These are phyloP conservation scores for Congeria kusceri DNA, from an alignment of 2,888 invertebrate species.

Conservation along the genomic window DNA sequence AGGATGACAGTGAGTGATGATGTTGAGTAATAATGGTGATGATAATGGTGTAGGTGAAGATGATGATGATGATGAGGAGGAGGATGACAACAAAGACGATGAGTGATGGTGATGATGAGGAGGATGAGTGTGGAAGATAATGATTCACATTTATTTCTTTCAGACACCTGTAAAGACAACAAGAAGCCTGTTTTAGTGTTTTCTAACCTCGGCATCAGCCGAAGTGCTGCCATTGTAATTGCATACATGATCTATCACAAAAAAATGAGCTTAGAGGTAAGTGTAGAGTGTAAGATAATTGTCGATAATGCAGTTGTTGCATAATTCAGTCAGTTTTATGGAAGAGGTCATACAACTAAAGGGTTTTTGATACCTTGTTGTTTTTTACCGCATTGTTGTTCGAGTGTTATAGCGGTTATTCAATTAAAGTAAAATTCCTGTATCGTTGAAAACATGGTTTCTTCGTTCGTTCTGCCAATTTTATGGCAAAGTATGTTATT, in stretches of 20 bases:
- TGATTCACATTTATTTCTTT: too few relatives aligned
- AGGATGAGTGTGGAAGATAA: too few relatives aligned
- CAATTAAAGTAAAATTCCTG: neutral
- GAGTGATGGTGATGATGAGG: too few relatives aligned
- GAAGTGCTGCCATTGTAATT: conserved; percentile 80
- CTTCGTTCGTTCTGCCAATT: neutral
- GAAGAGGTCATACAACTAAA: too few relatives aligned
- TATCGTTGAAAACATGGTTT: neutral
- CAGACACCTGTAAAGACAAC: conserved; percentile 75
- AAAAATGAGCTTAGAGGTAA: conserved; percentile 29
- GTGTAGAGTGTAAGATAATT: neutral
- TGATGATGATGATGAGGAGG: too few relatives aligned
- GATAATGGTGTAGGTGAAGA: too few relatives aligned
- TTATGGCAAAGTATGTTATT: too few relatives aligned
- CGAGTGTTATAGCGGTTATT: neutral
- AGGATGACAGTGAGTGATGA: too few relatives aligned
- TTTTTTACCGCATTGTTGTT: neutral
- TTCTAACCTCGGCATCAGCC: conserved; percentile 82
- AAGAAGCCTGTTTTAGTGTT: conserved; percentile 81
- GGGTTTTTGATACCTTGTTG: neutral
- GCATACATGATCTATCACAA: conserved; percentile 82
- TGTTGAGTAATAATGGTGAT: too few relatives aligned
- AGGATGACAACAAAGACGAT: too few relatives aligned
- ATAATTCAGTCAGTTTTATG: neutral
- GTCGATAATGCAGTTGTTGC: neutral